A percentile compares a stretch with the other conserved stretches of the same genome.
Conservation (phyloP, 2,888 invertebrate species). For the Ctenicera cuprea region DNA sequence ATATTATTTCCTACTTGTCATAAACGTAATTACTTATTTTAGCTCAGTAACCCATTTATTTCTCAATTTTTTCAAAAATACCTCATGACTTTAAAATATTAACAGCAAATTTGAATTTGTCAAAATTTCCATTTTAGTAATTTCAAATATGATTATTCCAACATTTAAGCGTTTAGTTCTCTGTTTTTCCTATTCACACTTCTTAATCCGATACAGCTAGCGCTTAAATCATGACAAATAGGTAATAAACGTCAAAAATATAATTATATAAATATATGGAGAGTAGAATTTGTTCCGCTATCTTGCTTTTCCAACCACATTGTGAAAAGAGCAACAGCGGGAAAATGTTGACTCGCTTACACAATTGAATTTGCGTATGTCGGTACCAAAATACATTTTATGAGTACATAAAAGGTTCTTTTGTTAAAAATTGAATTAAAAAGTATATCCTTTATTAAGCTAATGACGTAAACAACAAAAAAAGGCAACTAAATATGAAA, state of each 20-base stretch:
- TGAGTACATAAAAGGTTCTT: not conserved
- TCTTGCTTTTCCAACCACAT: not conserved
- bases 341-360: not conserved
- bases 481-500: not conserved
- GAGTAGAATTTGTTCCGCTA: constrained; percentile 6
- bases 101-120: too few species aligned
- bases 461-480: constrained; percentile 5
- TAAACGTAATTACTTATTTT: too few species aligned
- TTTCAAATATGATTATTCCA: too few species aligned
- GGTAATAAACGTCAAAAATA: constrained; percentile 6
- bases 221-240: constrained; percentile 7
- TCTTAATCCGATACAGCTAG: not conserved
- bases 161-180: too few species aligned
- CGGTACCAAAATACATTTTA: not conserved
- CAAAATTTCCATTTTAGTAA: too few species aligned
- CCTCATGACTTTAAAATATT: too few species aligned
- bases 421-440: not conserved
- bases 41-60: too few species aligned
- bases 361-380: not conserved
- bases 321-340: not conserved
- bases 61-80: too few species aligned
- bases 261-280: not conserved
- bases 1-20: too few species aligned
- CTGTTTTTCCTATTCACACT: not conserved
- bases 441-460: not conserved